Conservation (phyloP, 2,797 vertebrate species). For the Rousettus madagascariensis region DNA sequence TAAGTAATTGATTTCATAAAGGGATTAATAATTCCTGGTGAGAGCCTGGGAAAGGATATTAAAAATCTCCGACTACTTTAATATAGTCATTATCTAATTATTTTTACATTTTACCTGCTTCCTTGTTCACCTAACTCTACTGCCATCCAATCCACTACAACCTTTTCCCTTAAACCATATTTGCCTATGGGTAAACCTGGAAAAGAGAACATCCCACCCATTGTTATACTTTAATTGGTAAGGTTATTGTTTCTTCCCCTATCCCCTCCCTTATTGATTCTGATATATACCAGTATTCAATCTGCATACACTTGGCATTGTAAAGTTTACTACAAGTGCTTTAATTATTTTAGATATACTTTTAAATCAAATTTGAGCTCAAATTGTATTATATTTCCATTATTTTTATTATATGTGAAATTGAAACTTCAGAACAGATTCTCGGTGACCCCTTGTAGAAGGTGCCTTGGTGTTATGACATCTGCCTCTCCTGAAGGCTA, state of each 20-base stretch:
- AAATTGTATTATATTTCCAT: not conserved
- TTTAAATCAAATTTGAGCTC: constrained; percentile 41
- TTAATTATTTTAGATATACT: not conserved
- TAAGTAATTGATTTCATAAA: constrained; percentile 9
- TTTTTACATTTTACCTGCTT: not conserved
- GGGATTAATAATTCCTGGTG: not conserved
- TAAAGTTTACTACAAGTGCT: not conserved
- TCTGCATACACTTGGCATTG: not conserved
- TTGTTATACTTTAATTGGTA: not conserved
- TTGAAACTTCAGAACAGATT: constrained; percentile 23
- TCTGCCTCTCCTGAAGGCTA: not conserved
- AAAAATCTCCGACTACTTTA: not conserved
- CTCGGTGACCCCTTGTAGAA: not conserved
- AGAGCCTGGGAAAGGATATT: not conserved
- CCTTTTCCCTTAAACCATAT: not conserved
- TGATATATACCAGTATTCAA: not conserved
- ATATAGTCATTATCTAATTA: constrained; percentile 2
- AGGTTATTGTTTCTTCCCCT: not conserved
- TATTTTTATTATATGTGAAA: not conserved
- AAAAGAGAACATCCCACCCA: not conserved
- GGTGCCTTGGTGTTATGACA: not conserved
- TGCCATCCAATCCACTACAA: not conserved
- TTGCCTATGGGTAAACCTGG: not conserved
- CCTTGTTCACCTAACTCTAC: not conserved
- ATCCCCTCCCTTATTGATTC: not conserved